Conservation (phyloP, 2,888 invertebrate species). For the Oxyscelio sp. region DNA sequence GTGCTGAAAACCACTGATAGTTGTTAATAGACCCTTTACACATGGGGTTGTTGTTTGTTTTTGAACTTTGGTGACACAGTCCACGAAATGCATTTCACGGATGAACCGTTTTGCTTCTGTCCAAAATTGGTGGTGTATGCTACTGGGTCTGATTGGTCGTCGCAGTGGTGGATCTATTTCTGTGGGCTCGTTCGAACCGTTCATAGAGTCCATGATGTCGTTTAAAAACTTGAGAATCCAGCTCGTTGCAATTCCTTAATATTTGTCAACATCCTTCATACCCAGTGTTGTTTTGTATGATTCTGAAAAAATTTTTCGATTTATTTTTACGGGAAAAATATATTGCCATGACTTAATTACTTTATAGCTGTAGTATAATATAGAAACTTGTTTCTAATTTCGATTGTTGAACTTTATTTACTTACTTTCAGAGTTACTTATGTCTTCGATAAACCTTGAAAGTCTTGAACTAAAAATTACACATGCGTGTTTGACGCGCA, state of each 20-base stretch:
- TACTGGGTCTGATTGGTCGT: slow-evolving; percentile 11
- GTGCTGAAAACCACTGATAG: slow-evolving; percentile 12
- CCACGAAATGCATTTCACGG: slow-evolving; percentile 6
- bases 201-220: slow-evolving; percentile 25
- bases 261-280: neutral
- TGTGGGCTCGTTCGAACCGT: neutral
- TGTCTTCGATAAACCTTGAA: slow-evolving; percentile 3
- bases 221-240: slow-evolving; percentile 34
- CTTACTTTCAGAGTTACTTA: slow-evolving; percentile 3
- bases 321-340: neutral
- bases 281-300: neutral
- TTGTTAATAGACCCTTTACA: neutral
- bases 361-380: too few relatives aligned
- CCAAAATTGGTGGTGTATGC: slow-evolving; percentile 24
- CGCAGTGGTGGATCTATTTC: slow-evolving; percentile 24
- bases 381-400: too few relatives aligned
- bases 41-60: slow-evolving; percentile 15
- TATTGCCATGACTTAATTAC: too few relatives aligned
- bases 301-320: too few relatives aligned
- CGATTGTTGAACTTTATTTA: too few relatives aligned
- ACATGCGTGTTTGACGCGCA: slow-evolving; percentile 32
- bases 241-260: slow-evolving; percentile 2
- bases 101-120: neutral
- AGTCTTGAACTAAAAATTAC: neutral
- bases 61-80: neutral